Percentiles rank a stretch among this genome's conserved stretches.
Conservation (phyloP, 2,113 vertebrate genomes). For the Alligator sinensis region DNA sequence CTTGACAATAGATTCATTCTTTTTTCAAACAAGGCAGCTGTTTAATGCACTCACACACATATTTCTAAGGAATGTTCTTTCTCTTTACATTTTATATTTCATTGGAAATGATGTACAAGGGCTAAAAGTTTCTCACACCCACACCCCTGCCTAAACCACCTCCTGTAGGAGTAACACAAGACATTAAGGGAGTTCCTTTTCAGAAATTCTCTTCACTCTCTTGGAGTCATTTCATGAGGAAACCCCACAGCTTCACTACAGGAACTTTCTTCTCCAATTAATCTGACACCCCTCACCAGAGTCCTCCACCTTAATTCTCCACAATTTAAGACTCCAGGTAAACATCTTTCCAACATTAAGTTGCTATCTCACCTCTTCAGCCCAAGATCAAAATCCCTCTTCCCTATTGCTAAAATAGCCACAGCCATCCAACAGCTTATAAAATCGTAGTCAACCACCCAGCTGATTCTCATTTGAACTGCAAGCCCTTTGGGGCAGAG, state of each 20-base stretch:
- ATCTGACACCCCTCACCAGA: neutral
- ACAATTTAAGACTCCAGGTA: neutral
- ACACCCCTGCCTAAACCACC: neutral
- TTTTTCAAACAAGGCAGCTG: neutral
- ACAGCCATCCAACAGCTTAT: neutral
- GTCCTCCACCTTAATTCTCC: neutral
- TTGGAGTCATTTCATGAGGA: neutral
- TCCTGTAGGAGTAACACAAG: neutral
- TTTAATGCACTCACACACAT: neutral
- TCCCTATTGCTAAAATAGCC: neutral
- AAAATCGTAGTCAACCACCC: too few relatives aligned
- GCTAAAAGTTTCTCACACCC: accelerated
- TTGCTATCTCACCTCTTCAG: neutral
- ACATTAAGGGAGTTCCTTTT: too few relatives aligned
- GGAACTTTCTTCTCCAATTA: neutral
- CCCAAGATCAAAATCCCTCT: neutral
- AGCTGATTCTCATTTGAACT: neutral
- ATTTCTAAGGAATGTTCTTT: neutral
- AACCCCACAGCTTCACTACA: neutral
- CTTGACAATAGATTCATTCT: neutral
- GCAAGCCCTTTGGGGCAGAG: neutral
- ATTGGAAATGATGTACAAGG: neutral
- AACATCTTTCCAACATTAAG: neutral
- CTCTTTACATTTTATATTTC: neutral
- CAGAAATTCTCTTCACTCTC: too few relatives aligned